Percentiles rank a stretch among this genome's conserved stretches.
Evolutionary conservation across 2,113 vertebrate species (phyloP).

Genomic region (Clupea harengus): DNA sequence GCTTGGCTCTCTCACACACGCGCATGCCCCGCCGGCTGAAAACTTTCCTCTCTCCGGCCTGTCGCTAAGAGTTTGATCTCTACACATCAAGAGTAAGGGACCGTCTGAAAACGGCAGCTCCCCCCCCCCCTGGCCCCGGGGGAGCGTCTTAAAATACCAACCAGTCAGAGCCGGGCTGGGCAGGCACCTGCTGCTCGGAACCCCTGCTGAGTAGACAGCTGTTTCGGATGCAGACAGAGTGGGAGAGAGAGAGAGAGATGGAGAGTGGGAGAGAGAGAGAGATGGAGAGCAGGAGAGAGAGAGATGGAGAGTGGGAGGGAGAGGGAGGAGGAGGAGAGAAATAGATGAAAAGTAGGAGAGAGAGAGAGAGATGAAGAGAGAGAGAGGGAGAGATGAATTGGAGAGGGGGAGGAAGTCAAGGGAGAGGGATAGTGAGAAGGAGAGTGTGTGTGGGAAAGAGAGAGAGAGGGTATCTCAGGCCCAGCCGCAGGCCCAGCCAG

Average conservation of each 20-base stretch:
- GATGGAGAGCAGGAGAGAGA: neutral
- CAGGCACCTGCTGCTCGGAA: slow-evolving; percentile 55
- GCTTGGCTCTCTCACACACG: slow-evolving; percentile 7
- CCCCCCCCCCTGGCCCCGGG: slow-evolving; percentile 38
- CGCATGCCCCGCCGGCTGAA: neutral
- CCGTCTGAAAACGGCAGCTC: slow-evolving; percentile 41
- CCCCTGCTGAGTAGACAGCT: slow-evolving; percentile 58
- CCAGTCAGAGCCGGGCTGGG: slow-evolving; percentile 43
- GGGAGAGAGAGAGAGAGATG: neutral
- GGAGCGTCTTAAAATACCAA: slow-evolving; percentile 53
- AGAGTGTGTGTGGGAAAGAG: too few relatives aligned
- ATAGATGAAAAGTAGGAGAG: neutral
- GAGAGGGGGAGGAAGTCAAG: neutral
- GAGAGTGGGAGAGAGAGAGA: neutral
- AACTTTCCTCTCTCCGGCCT: slow-evolving; percentile 41
- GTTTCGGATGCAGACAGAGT: slow-evolving; percentile 39
- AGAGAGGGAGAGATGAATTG: too few relatives aligned
- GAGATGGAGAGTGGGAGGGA: neutral
- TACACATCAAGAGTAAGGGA: slow-evolving; percentile 43
- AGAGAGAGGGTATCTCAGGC: too few relatives aligned
- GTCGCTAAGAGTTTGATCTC: slow-evolving; percentile 43
- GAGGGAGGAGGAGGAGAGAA: neutral
- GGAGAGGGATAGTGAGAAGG: neutral
- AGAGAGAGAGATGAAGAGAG: neutral
- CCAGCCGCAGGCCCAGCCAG: neutral